Evolutionary conservation across 2,113 vertebrate genomes (phyloP), one percentile per base, ranked within the genome.

Genomic region (Coryphaenoides rupestris): DNA sequence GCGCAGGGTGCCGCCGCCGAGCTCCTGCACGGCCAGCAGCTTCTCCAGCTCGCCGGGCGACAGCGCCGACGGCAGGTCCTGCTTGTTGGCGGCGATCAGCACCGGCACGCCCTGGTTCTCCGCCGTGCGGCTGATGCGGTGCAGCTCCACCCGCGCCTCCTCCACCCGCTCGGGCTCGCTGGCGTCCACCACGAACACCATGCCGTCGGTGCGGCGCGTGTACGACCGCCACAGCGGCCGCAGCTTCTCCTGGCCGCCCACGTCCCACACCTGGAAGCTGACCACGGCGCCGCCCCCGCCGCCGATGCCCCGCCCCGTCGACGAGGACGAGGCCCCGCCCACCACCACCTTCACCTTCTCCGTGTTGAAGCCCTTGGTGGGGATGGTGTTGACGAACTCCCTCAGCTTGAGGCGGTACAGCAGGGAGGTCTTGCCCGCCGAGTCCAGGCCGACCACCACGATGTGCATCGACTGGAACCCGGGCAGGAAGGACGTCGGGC

Each of bases 171-270:
- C 94, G 0, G 62, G 55, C 83, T 96, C 95, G 0, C 92, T 79
- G 1, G 93, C 90, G 74, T 96, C 95, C 75, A 96, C 94, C 71
- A 96, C 95, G 19, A 95, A 96, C 68, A 96, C 94, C 64, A 96
- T 83, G 19, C 94, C 95, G 0, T 96, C 94, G 0, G 95, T 95
- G 26, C 92, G 83, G 16, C 94, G 88, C 0, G 93, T 95, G 86
- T 96, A 95, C 0, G 94, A 95, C 76, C 93, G 94, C 95, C 94
- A 96, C 50, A 96, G 87, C 0, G 94, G 95, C 1, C 94, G 89
- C 33, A 96, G 88, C 81, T 95, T 96, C 70, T 96, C 95, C 80
- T 96, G 94, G 0, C 95, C 95, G 0, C 94, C 94, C 2, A 96
- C 95, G 0, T 96, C 95, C 94, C 95, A 96, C 74, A 95, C 94